Evolutionary conservation across 2,113 vertebrate genomes (phyloP), one percentile per base, ranked within the genome.

Genomic region (Lagopus leucura): DNA sequence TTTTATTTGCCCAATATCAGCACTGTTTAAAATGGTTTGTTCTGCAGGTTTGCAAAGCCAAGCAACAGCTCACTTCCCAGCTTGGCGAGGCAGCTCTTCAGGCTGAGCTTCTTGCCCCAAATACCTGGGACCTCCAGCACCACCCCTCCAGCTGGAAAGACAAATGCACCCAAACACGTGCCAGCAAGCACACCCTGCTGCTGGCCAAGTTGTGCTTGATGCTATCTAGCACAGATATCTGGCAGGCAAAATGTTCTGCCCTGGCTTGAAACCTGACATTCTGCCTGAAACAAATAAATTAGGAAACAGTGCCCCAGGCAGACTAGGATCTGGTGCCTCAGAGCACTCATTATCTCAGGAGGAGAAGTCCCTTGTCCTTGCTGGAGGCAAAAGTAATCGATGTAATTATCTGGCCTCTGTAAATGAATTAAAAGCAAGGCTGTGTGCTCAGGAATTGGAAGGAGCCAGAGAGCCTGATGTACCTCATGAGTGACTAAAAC

Each of bases 301-400:
- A 85, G 32, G 48, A 85, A 48, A 13, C 85, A 76, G 21, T 42
- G 12, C 14, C 67, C 24, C 28, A 43, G 22, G 42, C 45, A 85
- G 71, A 66, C 15, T 80, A 70, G 16, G 28, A 93, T 82, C 78
- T 80, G n/a, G 16, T 85, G 42, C 64, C 85, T 93, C 70, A 82
- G 19, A 85, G 40, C 86, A 92, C 63, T 11, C 15, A 84, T 82
- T 63, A 85, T 66, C 78, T 87, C n/a, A 76, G 60, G 21, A 48
- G 47, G 19, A 48, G 48, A 50, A 11, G 20, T 91, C 58, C 18
- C 40, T 15, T 63, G 27, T 92, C 24, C 45, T 55, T 67, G 78
- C 67, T 87, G 45, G 42, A 93, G 34, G 67, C 64, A 88, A 76
- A 74, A 89, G 36, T 91, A 86, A 92, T 43, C 60, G 71, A 71